Conservation (phyloP, 2,888 invertebrate species). For the Andrena trimmerana region DNA sequence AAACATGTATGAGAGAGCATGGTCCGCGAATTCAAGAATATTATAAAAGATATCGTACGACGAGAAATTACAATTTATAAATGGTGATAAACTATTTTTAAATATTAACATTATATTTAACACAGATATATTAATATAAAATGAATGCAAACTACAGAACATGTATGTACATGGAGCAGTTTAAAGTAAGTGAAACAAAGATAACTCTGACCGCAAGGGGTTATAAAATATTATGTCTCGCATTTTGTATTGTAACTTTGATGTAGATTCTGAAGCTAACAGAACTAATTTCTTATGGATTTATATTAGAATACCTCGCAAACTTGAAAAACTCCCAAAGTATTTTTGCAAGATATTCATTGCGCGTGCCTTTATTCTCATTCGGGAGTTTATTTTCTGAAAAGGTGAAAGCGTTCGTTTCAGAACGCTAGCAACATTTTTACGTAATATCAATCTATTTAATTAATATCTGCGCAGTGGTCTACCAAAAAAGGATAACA, state of each 20-base stretch:
- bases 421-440: not conserved
- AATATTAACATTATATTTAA: too few relatives aligned
- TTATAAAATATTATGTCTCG: not conserved
- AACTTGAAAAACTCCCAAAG: constrained; percentile 77
- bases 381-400: constrained; percentile 44
- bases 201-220: too few relatives aligned
- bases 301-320: constrained; percentile 70
- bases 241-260: not conserved
- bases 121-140: too few relatives aligned
- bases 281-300: not conserved
- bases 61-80: too few relatives aligned
- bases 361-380: constrained; percentile 5
- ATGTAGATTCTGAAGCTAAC: not conserved
- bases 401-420: constrained; percentile 23
- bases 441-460: not conserved
- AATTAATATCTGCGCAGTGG: not conserved
- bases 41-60: too few relatives aligned
- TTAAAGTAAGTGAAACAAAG: too few relatives aligned
- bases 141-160: too few relatives aligned
- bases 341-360: constrained; percentile 69
- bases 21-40: too few relatives aligned
- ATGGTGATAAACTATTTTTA: too few relatives aligned
- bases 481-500: constrained; percentile 75
- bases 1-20: too few relatives aligned
- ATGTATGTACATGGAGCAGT: too few relatives aligned